Evolutionary conservation across 2,113 vertebrate species (phyloP), one percentile per base, ranked within the genome.

Genomic region (Passer montanus): DNA sequence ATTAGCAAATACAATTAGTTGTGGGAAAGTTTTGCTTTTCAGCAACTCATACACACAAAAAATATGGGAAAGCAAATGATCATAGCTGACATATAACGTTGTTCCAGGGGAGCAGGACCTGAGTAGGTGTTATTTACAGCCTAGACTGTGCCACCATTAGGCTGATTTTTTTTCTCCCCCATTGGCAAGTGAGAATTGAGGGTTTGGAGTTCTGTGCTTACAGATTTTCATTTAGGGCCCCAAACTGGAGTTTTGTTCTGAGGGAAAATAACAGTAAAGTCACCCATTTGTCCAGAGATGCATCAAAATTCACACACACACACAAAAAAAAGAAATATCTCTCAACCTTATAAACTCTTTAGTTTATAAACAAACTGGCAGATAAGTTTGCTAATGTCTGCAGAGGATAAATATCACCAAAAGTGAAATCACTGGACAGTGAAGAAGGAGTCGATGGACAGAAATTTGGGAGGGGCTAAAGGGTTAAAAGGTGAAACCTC

Each of bases 1-100:
- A 96, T 96, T 97, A 96, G 81, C 58, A 93, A 87, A 94, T 50
- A 92, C 70, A 77, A 94, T 93, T 94, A 95, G 78, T 43, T 92
- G 81, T 47, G 62, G 70, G 83, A 82, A 96, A 96, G 80, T 16
- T 92, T 94, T 96, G 89, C 76, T 89, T 89, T 92, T 76, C 84
- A 92, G 80, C 92, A 92, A 77, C 33, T 89, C 43, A n/a, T 49
- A 70, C 5, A 14, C 15, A 14, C 31, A 89, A 62, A 73, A 30
- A 80, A 31, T 2, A 62, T 35, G 13, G 28, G 64, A 31, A 66
- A 81, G 53, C 7, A 73, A 62, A n/a, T 37, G 21, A 87, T 80
- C 49, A 37, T 11, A 73, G 55, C 24, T 94, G 90, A 85, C 43
- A 77, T 20, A 7, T 30, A 44, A 49, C 35, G 30, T 37, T 53